Conservation (phyloP, 2,888 invertebrate genomes). For the Steinernema scapterisci region DNA sequence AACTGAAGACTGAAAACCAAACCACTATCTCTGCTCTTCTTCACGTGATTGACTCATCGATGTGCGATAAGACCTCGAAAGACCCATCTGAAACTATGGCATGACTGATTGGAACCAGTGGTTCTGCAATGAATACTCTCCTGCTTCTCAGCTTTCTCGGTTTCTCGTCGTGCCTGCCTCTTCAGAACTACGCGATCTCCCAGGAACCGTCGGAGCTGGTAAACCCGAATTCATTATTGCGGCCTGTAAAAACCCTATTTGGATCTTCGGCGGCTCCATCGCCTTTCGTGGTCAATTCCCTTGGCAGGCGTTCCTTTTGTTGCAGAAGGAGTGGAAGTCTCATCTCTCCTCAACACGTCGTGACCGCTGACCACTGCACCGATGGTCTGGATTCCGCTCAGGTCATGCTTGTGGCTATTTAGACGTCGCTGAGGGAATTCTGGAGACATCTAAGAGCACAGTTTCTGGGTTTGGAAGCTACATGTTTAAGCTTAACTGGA, state of each 20-base stretch:
- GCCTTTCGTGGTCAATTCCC: not conserved
- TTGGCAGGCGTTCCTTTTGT: not conserved
- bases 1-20: too few relatives aligned
- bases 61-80: too few relatives aligned
- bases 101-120: too few relatives aligned
- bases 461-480: conserved; percentile 4
- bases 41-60: too few relatives aligned
- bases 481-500: not conserved
- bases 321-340: not conserved
- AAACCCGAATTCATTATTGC: not conserved
- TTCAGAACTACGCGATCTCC: not conserved
- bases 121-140: not conserved
- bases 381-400: too few relatives aligned
- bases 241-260: not conserved
- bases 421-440: too few relatives aligned
- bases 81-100: too few relatives aligned
- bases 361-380: conserved; percentile 27
- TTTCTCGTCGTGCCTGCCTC: not conserved
- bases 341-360: not conserved
- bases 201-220: conserved; percentile 6
- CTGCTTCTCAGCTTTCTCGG: not conserved
- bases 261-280: not conserved
- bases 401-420: too few relatives aligned
- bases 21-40: too few relatives aligned
- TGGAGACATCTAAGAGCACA: not conserved